Conservation (phyloP, 2,888 invertebrate genomes). For the Pharmacophagus antenor region DNA sequence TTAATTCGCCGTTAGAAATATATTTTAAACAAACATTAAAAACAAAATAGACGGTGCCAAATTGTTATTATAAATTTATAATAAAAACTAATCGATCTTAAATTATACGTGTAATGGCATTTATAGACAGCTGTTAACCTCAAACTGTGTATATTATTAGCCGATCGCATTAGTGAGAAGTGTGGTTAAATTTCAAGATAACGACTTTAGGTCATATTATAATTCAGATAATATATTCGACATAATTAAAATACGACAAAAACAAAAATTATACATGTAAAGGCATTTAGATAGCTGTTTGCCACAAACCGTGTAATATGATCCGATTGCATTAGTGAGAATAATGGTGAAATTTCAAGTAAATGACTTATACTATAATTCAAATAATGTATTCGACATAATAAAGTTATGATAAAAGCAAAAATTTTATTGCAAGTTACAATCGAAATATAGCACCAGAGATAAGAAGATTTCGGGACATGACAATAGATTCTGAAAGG, state of each 20-base stretch:
- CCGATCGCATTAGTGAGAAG: neutral
- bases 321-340: neutral
- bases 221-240: neutral
- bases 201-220: no score
- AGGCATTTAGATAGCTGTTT: neutral
- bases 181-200: neutral
- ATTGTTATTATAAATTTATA: neutral
- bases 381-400: neutral
- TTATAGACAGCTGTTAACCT: neutral
- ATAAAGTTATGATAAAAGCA: slow-evolving; percentile 22
- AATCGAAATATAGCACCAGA: slow-evolving; percentile 57
- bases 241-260: neutral
- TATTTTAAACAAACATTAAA: neutral
- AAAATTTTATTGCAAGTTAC: slow-evolving; percentile 35
- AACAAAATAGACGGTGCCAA: neutral
- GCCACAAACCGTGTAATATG: neutral
- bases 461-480: slow-evolving; percentile 41
- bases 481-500: slow-evolving; percentile 35
- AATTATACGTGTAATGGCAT: neutral
- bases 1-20: neutral
- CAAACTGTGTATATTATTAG: neutral
- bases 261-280: slow-evolving; percentile 30
- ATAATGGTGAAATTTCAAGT: neutral
- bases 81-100: neutral
- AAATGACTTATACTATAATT: no score